Evolutionary conservation across 2,797 vertebrate species (phyloP).

Genomic region (Danio tinwini): DNA sequence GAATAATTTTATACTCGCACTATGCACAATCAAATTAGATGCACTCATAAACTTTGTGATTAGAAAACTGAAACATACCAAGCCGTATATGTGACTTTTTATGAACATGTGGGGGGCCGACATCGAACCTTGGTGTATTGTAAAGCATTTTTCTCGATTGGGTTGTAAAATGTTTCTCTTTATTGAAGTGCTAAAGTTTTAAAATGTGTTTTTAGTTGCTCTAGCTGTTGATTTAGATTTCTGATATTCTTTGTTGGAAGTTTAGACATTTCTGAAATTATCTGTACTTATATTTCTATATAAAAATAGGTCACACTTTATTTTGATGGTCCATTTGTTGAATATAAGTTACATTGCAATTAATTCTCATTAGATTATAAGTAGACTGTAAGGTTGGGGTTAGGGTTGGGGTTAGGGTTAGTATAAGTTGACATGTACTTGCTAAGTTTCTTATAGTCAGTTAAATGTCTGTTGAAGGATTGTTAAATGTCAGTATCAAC

Average conservation of each 20-base stretch:
- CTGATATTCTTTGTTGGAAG: background rate
- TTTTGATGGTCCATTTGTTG: no score
- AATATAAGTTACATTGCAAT: no score
- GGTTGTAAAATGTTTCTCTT: background rate
- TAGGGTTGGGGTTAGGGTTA: no score
- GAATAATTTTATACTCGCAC: conserved; percentile 18
- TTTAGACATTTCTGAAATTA: background rate
- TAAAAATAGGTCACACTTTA: no score
- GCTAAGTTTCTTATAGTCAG: no score
- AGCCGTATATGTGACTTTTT: background rate
- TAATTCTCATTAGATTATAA: no score
- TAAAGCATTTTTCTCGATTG: background rate
- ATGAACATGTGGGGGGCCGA: background rate
- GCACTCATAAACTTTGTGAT: conserved; percentile 1
- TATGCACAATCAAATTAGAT: conserved; percentile 17
- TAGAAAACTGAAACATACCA: conserved; percentile 10
- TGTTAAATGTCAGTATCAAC: no score
- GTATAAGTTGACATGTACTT: no score
- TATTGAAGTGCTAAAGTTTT: background rate
- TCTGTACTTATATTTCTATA: background rate
- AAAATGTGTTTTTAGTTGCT: background rate
- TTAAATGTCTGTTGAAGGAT: no score
- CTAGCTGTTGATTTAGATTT: background rate
- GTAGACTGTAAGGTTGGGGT: no score
- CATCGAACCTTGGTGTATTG: background rate